A percentile compares a stretch with the other conserved stretches of the same genome.
Evolutionary conservation across 1,140 invertebrate genomes (phyloP).

Genomic region (Chymomyza costata): DNA sequence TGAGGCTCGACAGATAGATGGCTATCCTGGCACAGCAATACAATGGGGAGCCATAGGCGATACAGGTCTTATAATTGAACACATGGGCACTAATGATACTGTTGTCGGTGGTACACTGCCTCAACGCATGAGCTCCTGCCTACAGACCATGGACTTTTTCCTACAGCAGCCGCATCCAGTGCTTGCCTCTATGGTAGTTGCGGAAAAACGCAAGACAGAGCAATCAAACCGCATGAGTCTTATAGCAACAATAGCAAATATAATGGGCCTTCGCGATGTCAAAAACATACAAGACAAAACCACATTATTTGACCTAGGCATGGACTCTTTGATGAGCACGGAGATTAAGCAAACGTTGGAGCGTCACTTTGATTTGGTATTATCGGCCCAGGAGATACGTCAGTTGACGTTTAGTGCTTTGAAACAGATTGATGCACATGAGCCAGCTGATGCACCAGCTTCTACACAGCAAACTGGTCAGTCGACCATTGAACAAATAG

Average conservation of each 20-base stretch:
- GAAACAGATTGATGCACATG: conserved; percentile 78
- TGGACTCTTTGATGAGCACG: conserved; percentile 98
- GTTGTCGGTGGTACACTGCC: conserved; percentile 94
- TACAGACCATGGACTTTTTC: conserved; percentile 89
- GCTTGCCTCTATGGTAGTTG: conserved; percentile 88
- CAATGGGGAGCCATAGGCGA: conserved; percentile 99
- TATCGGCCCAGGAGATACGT: conserved; percentile 93
- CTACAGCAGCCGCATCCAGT: conserved; percentile 91
- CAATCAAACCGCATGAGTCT: conserved; percentile 78
- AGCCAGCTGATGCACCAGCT: conserved; percentile 23
- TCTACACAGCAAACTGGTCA: conserved; percentile 3
- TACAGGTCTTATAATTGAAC: conserved; percentile 93
- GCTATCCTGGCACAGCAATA: conserved; percentile 89
- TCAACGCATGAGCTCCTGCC: conserved; percentile 92
- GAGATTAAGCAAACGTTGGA: conserved; percentile 98
- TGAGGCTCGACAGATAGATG: conserved; percentile 87
- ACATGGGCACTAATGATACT: conserved; percentile 89
- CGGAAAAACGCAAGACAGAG: conserved; percentile 81
- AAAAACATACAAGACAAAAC: conserved; percentile 83
- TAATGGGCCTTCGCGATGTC: conserved; percentile 88
- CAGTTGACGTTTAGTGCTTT: conserved; percentile 85
- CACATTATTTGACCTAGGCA: conserved; percentile 92
- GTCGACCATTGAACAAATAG: conserved; percentile 43
- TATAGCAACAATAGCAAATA: conserved; percentile 86
- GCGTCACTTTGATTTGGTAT: conserved; percentile 90